Evolutionary conservation across 1,140 invertebrate species (phyloP).

Genomic region (Meloidogyne hapla): DNA sequence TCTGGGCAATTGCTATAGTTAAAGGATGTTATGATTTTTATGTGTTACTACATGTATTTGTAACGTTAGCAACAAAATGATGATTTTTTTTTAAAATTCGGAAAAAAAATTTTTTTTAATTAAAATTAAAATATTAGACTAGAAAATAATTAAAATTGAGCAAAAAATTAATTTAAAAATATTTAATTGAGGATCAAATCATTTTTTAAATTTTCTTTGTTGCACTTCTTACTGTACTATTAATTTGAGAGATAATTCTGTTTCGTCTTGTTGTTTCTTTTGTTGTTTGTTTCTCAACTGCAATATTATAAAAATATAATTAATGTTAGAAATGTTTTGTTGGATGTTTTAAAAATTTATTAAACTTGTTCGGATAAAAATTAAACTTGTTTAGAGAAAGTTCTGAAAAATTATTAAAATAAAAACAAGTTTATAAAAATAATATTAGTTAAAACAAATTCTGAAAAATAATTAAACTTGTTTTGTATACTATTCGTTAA

Average conservation of each 20-base stretch:
- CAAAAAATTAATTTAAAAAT: conserved; percentile 1
- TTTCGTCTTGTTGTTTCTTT: neutral
- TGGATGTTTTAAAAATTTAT: neutral
- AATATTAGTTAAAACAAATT: no score
- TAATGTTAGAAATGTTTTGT: neutral
- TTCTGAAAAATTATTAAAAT: neutral
- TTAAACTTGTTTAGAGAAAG: neutral
- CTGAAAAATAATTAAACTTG: no score
- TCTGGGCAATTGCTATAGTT: conserved; percentile 23
- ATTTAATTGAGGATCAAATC: neutral
- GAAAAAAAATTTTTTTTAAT: neutral
- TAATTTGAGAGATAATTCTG: neutral
- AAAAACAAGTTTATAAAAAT: no score
- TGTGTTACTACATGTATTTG: neutral
- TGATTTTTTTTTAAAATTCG: no score
- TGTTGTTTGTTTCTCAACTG: neutral
- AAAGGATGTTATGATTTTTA: conserved; percentile 12
- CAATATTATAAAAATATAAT: no score
- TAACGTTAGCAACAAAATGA: neutral
- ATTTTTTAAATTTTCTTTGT: neutral
- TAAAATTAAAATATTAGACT: neutral
- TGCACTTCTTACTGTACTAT: neutral
- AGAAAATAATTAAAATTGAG: conserved; percentile 2
- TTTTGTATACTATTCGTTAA: no score
- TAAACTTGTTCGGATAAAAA: neutral